These are phyloP conservation scores for Penaeus japonicus DNA, from an alignment of 1,140 invertebrate genomes.

Conservation along the genomic window DNA sequence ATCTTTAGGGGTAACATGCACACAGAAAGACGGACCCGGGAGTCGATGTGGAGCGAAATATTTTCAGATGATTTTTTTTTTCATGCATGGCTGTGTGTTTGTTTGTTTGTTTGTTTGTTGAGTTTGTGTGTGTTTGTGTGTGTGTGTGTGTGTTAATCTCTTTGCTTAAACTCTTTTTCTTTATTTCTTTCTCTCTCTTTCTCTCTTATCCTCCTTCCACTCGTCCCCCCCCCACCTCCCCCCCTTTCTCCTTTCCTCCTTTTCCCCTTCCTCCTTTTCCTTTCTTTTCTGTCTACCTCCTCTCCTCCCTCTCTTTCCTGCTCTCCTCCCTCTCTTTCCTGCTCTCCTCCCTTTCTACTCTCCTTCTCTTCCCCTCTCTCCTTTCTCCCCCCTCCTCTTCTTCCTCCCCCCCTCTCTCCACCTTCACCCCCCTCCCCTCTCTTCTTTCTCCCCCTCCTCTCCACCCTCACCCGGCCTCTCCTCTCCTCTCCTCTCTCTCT, in stretches of 20 bases:
- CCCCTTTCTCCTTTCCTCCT: background rate
- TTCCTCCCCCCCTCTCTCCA: background rate
- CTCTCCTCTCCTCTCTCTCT: background rate
- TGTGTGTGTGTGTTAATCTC: no score
- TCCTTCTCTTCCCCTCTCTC: background rate
- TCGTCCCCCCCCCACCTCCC: background rate
- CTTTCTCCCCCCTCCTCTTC: background rate
- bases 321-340: background rate
- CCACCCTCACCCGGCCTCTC: background rate
- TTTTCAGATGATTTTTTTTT: no score
- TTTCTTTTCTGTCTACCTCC: background rate
- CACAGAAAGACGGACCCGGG: no score
- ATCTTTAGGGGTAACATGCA: no score
- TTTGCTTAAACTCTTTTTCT: no score
- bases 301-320: background rate
- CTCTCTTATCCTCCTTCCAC: background rate
- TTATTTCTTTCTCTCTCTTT: background rate
- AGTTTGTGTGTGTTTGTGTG: no score
- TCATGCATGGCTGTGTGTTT: no score
- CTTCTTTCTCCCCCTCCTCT: no score
- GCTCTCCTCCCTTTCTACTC: background rate
- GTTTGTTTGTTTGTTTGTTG: no score
- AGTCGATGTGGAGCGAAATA: no score
- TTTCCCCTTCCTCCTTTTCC: background rate
- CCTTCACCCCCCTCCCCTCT: no score